A percentile compares a stretch with the other conserved stretches of the same genome.
phyloP scores from a whole-genome alignment of 1,140 invertebrate genomes.

The Drosophila navojoa region DNA sequence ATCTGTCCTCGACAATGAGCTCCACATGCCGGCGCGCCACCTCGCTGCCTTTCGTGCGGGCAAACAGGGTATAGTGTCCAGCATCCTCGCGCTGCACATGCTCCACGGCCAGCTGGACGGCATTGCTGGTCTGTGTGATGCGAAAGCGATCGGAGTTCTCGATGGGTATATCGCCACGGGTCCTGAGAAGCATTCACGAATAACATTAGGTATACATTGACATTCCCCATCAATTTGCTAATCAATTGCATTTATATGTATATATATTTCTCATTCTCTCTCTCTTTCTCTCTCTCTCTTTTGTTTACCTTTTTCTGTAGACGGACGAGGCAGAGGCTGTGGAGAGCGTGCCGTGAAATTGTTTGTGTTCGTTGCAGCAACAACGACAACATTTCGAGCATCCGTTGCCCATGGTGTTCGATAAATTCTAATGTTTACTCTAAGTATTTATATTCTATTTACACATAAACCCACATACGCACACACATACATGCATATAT shows the following conservation, averaged over 20 bases:
- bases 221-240: neutral
- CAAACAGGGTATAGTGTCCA: conserved; percentile 82
- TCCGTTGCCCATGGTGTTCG: conserved; percentile 80
- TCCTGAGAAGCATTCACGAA: conserved; percentile 56
- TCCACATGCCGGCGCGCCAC: conserved; percentile 77
- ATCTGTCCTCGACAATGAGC: conserved; percentile 83
- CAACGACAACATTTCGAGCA: conserved; percentile 79
- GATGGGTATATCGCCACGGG: conserved; percentile 75
- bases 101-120: conserved; percentile 82
- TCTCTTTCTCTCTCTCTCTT: too few species aligned
- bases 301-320: conserved; percentile 79
- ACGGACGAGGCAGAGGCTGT: conserved; percentile 80
- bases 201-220: neutral
- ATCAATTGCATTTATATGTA: neutral
- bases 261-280: neutral
- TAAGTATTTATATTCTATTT: conserved; percentile 39
- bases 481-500: conserved; percentile 4
- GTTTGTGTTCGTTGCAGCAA: conserved; percentile 80
- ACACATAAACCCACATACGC: conserved; percentile 13
- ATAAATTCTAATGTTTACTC: conserved; percentile 25
- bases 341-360: conserved; percentile 77
- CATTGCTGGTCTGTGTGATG: conserved; percentile 83
- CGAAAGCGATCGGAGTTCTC: conserved; percentile 83
- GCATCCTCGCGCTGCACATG: conserved; percentile 83
- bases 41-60: conserved; percentile 76